Evolutionary conservation across 2,888 invertebrate genomes (phyloP).

Genomic region (Chirona hameri): DNA sequence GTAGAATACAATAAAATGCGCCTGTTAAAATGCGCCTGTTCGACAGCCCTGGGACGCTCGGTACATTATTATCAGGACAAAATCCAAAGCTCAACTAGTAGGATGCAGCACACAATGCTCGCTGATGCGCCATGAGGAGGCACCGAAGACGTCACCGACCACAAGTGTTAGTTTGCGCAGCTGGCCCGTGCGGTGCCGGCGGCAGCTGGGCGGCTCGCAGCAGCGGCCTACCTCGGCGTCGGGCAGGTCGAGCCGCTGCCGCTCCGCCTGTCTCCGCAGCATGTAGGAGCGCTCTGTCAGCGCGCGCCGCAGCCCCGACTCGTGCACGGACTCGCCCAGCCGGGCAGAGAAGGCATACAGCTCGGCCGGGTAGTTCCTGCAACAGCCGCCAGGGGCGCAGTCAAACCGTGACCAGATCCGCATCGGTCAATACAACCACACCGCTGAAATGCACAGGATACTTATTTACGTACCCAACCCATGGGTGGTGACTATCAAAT

Average conservation of each 20-base stretch:
- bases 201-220: not conserved
- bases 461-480: no score
- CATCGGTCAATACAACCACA: no score
- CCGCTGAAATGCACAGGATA: no score
- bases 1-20: no score
- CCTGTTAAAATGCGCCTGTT: no score
- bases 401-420: not conserved
- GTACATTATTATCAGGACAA: no score
- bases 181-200: not conserved
- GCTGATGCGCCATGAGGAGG: no score
- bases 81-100: no score
- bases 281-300: constrained; percentile 76
- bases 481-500: no score
- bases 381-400: constrained; percentile 45
- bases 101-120: no score
- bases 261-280: constrained; percentile 63
- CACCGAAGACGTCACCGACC: not conserved
- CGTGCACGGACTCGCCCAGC: constrained; percentile 75
- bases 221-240: not conserved
- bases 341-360: constrained; percentile 81
- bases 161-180: not conserved
- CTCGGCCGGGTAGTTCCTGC: constrained; percentile 86
- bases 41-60: no score
- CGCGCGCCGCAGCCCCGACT: constrained; percentile 65
- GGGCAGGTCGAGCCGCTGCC: not conserved